phyloP scores from a whole-genome alignment of 2,797 vertebrate genomes.

The Esox masquinongy region DNA sequence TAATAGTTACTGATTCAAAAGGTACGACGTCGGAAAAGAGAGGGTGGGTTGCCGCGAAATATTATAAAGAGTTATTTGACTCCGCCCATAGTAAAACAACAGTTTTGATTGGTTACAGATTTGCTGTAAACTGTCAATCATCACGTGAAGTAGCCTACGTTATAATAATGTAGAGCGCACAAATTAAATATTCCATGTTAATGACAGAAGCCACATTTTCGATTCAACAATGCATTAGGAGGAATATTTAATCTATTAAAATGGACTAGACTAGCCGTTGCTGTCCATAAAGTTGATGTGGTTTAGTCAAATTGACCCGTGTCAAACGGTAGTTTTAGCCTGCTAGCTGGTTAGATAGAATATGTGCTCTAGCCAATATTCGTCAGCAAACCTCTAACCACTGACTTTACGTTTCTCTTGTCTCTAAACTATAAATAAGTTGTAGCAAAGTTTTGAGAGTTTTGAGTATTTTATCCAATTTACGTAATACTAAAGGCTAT shows the following conservation, averaged over 20 bases:
- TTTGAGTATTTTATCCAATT: too few species aligned
- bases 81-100: conserved; percentile 35
- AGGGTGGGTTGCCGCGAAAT: background rate
- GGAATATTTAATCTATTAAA: background rate
- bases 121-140: conserved; percentile 5
- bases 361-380: too few species aligned
- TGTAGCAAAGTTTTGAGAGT: too few species aligned
- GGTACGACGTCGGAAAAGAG: background rate
- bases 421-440: too few species aligned
- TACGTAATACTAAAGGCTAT: too few species aligned
- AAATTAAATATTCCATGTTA: conserved; percentile 47
- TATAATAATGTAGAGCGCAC: conserved; percentile 62
- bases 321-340: too few species aligned
- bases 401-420: too few species aligned
- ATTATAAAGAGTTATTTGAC: background rate
- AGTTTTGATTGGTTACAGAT: conserved; percentile 57
- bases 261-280: conserved; percentile 56
- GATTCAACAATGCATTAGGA: background rate
- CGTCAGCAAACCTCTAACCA: too few species aligned
- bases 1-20: background rate
- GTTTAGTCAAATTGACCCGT: too few species aligned
- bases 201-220: background rate
- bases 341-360: too few species aligned
- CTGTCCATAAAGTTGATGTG: too few species aligned
- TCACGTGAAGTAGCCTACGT: conserved; percentile 27